Base-by-base conservation (phyloP, 2,888 invertebrate species). In the Ochropacha duplaris region DNA sequence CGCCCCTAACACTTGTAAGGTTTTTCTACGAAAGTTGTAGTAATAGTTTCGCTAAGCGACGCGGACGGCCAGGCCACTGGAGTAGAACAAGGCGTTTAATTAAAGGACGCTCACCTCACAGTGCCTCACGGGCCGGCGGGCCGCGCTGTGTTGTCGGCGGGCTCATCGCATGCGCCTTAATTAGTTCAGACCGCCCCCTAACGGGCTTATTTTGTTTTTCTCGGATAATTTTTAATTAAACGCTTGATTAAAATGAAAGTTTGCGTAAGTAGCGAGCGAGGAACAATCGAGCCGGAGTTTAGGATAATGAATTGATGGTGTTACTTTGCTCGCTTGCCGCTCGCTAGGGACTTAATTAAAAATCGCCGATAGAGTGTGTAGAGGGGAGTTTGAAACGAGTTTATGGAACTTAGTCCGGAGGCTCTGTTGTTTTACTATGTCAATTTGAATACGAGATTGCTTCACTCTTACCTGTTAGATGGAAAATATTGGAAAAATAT, bases 201-300 rank as follows among this genome's bases (percentile, higher is more conserved):
- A 90, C 91, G 85, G 90, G 88, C 92, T 92, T 92, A 92, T 92
- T 92, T 92, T 92, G 92, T 92, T 92, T 92, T 92, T 92, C 91
- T 90, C 90, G 88, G 91, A 91, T 92, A 92, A 92, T 92, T 92
- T 92, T 92, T 92, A 92, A 92, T 92, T 92, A 92, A 92, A 92
- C 90, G 92, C 91, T 92, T 92, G 92, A 92, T 92, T 92, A 92
- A 92, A 92, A 92, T 92, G 90, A 92, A 92, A 92, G 92, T 92
- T 92, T 91, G 91, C 90, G 88, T 92, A 92, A 92, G 92, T 92
- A 92, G 88, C 91, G 89, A 87, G 86, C 91, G 89, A 86, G 88
- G 88, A 92, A 92, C 91, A 92, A 92, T 92, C 91, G 90, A 86
- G 88, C 85, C 84, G 79, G 91, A 92, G 92, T 92, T 92, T 92